A percentile compares a stretch with the other conserved stretches of the same genome.
phyloP scores from a whole-genome alignment of 2,888 invertebrate species.

The Galerucella pusilla region DNA sequence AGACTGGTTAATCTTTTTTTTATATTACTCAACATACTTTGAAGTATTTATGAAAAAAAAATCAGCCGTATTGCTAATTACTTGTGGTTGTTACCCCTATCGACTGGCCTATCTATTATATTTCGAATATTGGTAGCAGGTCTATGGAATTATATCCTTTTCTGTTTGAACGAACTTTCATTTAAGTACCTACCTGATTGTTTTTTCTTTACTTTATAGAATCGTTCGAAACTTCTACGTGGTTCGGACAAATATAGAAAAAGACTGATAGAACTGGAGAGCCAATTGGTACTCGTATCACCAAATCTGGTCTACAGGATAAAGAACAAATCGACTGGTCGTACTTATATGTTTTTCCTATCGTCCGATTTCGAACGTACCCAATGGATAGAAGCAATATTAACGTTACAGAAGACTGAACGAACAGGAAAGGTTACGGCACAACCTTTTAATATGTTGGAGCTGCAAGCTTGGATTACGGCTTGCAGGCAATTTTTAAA shows the following conservation, averaged over 20 bases:
- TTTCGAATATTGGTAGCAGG: too few relatives aligned
- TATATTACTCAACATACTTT: too few relatives aligned
- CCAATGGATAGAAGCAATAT: constrained; percentile 94
- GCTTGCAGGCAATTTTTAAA: constrained; percentile 88
- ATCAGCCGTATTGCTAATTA: too few relatives aligned
- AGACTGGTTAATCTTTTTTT: too few relatives aligned
- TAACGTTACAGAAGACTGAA: constrained; percentile 75
- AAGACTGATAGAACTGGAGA: constrained; percentile 90
- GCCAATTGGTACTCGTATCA: constrained; percentile 88
- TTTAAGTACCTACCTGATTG: not conserved
- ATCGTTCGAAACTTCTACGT: constrained; percentile 67
- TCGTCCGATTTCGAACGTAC: constrained; percentile 94
- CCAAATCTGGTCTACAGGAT: constrained; percentile 88
- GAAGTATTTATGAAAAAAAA: too few relatives aligned
- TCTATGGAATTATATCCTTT: too few relatives aligned
- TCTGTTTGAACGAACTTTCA: too few relatives aligned
- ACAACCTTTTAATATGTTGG: constrained; percentile 78
- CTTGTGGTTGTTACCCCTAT: too few relatives aligned
- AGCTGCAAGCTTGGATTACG: constrained; percentile 89
- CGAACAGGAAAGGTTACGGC: constrained; percentile 67
- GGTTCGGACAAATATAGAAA: constrained; percentile 87
- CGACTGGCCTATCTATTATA: too few relatives aligned
- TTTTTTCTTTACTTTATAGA: constrained; percentile 61
- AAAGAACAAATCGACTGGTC: constrained; percentile 76
- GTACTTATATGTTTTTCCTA: constrained; percentile 86